Evolutionary conservation across 2,797 vertebrate species (phyloP), one percentile per base, ranked within the genome.

Genomic region (Thalassophryne amazonica): DNA sequence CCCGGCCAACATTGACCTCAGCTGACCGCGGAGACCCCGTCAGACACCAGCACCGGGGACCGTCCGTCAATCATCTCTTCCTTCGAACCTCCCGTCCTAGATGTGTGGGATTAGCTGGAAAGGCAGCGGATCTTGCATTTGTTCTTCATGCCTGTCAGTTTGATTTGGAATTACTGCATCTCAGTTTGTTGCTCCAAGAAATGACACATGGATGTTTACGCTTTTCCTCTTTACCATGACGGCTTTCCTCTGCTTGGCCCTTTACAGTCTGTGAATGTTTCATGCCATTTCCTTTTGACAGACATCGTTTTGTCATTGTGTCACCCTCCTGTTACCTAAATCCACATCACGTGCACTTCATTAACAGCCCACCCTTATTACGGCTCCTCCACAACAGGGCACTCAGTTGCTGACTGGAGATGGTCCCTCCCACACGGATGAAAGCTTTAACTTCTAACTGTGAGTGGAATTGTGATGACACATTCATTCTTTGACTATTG

Each of bases 1-100:
- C 78, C 68, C 70, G 8, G 22, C 86, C 82, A 84, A 79, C 76
- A 69, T 59, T 73, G 35, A 17, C 35, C 15, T 18, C 60, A 73
- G 64, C 41, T 62, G 63, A 62, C 66, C 68, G 32, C 57, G 64
- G 60, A 79, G 78, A 82, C 62, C 81, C 69, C 41, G 58, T 64
- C 73, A 62, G 54, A 43, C 59, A 43, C 46, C 60, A 10, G 48
- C 29, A 0, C 42, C 6, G 47, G 34, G 13, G 47, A 48, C 43
- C 32, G 53, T 56, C 38, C 31, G 37, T 71, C 74, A 43, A 8
- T 69, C 61, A 39, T 22, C 42, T 40, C 57, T 60, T 43, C 70
- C 30, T 27, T 33, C 50, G 59, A 66, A 24, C 33, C 37, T 10
- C 15, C 6, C 45, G 25, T 32, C 21, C 45, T 48, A 30, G 32